phyloP scores from a whole-genome alignment of 2,797 vertebrate genomes.

The Anabacerthia variegaticeps region DNA sequence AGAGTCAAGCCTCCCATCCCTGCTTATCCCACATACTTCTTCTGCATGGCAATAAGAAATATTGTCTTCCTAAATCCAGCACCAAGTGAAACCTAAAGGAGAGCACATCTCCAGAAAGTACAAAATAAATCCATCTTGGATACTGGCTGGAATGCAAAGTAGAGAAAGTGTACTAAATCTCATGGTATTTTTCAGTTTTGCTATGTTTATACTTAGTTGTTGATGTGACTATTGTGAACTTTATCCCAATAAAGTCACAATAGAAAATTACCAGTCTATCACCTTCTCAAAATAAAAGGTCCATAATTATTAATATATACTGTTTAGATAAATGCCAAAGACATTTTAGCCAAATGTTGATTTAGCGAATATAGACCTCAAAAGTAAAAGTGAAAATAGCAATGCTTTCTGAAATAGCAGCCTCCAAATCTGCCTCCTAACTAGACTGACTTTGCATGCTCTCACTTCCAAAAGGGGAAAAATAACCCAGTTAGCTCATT shows the following conservation, averaged over 20 bases:
- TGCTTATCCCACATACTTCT: background rate
- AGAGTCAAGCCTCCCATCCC: background rate
- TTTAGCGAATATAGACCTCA: background rate
- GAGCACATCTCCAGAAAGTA: background rate
- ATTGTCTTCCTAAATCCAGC: background rate
- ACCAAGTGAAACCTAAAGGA: background rate
- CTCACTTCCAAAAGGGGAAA: background rate
- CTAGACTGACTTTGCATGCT: background rate
- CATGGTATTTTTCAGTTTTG: background rate
- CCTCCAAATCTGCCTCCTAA: background rate
- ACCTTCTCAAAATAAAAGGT: background rate
- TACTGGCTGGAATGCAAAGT: background rate
- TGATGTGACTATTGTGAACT: background rate
- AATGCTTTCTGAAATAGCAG: slow-evolving; percentile 2
- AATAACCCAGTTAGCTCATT: background rate
- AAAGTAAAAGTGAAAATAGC: background rate
- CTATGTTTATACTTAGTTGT: background rate
- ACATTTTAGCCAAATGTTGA: background rate
- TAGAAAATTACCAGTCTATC: background rate
- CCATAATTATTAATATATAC: background rate
- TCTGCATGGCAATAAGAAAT: background rate
- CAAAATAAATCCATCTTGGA: background rate
- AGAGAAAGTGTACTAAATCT: background rate
- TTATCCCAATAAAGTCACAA: background rate
- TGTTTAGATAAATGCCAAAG: background rate